These are phyloP conservation scores for Mylabris phalerata DNA, from an alignment of 1,140 invertebrate species.

Conservation along the genomic window DNA sequence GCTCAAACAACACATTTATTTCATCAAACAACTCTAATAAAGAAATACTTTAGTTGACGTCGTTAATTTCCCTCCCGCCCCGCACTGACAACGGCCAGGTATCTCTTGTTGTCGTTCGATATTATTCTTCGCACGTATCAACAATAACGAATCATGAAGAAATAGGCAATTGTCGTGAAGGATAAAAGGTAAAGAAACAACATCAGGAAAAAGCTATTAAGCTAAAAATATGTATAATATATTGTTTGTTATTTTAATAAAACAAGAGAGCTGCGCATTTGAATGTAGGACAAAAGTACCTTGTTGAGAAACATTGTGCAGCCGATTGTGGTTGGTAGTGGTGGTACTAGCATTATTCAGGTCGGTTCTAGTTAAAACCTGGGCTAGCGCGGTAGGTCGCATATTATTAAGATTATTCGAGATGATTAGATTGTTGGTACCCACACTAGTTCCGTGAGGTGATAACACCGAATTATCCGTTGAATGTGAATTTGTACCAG, in stretches of 20 bases:
- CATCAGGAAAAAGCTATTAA: too few species aligned
- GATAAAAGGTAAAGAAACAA: too few species aligned
- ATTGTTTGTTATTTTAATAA: too few species aligned
- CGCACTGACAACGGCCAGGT: too few species aligned
- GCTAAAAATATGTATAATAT: too few species aligned
- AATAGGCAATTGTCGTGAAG: too few species aligned
- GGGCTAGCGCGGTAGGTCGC: slow-evolving; percentile 41
- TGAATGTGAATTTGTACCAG: slow-evolving; percentile 52
- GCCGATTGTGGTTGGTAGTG: slow-evolving; percentile 44
- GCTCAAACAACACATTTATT: slow-evolving; percentile 7
- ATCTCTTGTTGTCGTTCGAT: too few species aligned
- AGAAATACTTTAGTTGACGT: too few species aligned
- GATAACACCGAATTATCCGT: slow-evolving; percentile 43
- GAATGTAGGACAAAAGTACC: slow-evolving; percentile 33
- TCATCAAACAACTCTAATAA: too few species aligned
- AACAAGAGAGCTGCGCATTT: slow-evolving; percentile 16
- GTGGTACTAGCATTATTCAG: slow-evolving; percentile 45
- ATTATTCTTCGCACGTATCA: too few species aligned
- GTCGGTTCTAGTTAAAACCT: slow-evolving; percentile 43
- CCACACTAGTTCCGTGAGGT: slow-evolving; percentile 47
- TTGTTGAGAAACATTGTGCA: slow-evolving; percentile 43
- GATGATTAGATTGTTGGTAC: slow-evolving; percentile 45
- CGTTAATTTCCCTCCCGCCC: too few species aligned
- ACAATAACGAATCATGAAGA: too few species aligned
- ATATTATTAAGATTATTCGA: slow-evolving; percentile 44